phyloP scores from a whole-genome alignment of 2,113 vertebrate species.

The Pleuronectes platessa region DNA sequence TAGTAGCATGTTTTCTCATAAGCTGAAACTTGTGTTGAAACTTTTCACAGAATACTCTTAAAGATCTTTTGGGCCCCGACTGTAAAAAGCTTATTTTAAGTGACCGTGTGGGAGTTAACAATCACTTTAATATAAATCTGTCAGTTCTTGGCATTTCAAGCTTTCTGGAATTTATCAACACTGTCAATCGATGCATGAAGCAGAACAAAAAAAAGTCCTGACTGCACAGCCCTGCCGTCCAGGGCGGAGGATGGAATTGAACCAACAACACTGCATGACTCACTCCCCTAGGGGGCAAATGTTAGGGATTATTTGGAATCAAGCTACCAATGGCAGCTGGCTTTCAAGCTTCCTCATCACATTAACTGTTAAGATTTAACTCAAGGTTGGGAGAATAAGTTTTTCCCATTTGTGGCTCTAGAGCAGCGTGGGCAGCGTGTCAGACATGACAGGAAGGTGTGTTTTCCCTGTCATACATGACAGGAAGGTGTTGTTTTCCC shows the following conservation, averaged over 20 bases:
- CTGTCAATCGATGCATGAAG: conserved; percentile 4
- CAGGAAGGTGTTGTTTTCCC: too few relatives aligned
- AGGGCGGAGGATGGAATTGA: conserved; percentile 17
- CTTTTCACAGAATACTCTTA: neutral
- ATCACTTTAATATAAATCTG: conserved; percentile 41
- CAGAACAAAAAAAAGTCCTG: neutral
- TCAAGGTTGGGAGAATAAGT: neutral
- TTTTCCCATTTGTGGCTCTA: neutral
- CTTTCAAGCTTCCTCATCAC: conserved; percentile 8
- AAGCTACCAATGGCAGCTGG: conserved; percentile 23
- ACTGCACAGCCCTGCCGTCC: neutral
- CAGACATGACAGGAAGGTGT: too few relatives aligned
- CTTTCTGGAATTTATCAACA: conserved; percentile 39
- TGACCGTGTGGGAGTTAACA: conserved; percentile 5
- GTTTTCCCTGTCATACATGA: neutral
- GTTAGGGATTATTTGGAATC: conserved; percentile 52
- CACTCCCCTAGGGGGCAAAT: conserved; percentile 8
- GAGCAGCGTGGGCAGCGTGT: neutral
- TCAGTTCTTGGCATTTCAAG: conserved; percentile 1
- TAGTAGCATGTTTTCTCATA: neutral
- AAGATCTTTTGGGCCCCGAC: too few relatives aligned
- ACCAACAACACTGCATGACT: conserved; percentile 11
- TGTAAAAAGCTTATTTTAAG: neutral
- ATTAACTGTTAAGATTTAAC: conserved; percentile 4
- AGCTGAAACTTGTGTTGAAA: neutral